Conservation (phyloP, 2,888 invertebrate genomes). For the Erebia aethiops region DNA sequence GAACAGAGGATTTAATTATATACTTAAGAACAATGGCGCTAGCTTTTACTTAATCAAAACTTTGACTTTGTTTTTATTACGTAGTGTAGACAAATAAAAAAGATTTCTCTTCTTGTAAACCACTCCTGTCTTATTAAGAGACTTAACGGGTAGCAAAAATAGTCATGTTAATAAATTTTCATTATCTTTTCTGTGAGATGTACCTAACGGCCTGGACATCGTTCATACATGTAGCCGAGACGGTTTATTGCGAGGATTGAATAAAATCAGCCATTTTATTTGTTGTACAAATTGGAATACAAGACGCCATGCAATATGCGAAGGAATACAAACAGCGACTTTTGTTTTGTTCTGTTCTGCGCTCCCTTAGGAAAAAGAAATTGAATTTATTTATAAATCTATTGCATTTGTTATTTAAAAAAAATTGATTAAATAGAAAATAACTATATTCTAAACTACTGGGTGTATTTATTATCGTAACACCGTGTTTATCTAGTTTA, state of each 20-base stretch:
- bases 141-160: neutral
- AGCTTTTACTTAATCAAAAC: neutral
- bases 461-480: no score
- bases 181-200: conserved; percentile 1
- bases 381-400: conserved; percentile 12
- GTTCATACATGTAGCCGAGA: conserved; percentile 46
- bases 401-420: neutral
- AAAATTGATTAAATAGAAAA: no score
- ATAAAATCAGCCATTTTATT: conserved; percentile 58
- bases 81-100: no score
- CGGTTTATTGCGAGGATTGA: conserved; percentile 50
- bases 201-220: conserved; percentile 19
- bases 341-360: conserved; percentile 18
- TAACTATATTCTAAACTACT: no score
- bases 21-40: neutral
- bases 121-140: neutral
- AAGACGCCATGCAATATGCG: conserved; percentile 44
- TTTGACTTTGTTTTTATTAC: neutral
- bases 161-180: neutral
- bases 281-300: conserved; percentile 63
- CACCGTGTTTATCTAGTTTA: no score
- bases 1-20: no score
- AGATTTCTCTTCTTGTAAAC: neutral
- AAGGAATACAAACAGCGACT: conserved; percentile 26
- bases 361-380: neutral